These are phyloP conservation scores for Drosophila virilis DNA, from an alignment of 1,140 invertebrate species.

Conservation along the genomic window DNA sequence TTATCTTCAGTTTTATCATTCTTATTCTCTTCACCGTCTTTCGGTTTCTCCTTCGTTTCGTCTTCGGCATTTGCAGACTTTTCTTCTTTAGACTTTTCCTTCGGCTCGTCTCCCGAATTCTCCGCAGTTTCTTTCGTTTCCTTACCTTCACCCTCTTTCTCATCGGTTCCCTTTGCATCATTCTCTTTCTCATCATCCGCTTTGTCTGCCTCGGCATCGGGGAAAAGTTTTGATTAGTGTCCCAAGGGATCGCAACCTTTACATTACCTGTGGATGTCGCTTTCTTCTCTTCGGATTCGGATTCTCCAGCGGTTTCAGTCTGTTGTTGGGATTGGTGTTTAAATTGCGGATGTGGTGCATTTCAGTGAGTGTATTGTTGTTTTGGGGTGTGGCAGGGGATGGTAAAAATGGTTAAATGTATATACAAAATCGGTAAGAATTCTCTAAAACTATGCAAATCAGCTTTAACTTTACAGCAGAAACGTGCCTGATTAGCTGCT, in stretches of 20 bases:
- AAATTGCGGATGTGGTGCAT: slow-evolving; percentile 33
- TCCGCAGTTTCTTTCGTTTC: slow-evolving; percentile 15
- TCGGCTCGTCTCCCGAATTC: not conserved
- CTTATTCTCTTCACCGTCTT: not conserved
- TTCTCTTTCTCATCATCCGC: slow-evolving; percentile 23
- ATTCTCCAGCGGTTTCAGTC: slow-evolving; percentile 65
- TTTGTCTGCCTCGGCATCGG: slow-evolving; percentile 40
- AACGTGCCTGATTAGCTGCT: slow-evolving; percentile 60
- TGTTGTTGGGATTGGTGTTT: slow-evolving; percentile 19
- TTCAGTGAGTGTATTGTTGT: slow-evolving; percentile 23
- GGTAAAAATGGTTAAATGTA: slow-evolving; percentile 49
- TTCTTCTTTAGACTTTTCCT: slow-evolving; percentile 5
- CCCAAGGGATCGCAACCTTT: not conserved
- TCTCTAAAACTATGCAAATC: slow-evolving; percentile 22
- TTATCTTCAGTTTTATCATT: not conserved
- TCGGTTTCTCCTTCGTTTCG: slow-evolving; percentile 8
- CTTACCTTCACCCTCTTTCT: slow-evolving; percentile 16
- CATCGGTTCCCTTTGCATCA: slow-evolving; percentile 6
- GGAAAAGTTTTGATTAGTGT: slow-evolving; percentile 37
- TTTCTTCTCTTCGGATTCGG: slow-evolving; percentile 49
- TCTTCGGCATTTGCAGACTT: slow-evolving; percentile 11
- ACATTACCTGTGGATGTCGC: slow-evolving; percentile 64
- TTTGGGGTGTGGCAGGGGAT: slow-evolving; percentile 9
- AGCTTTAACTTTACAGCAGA: slow-evolving; percentile 10
- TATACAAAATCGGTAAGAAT: slow-evolving; percentile 47